Evolutionary conservation across 2,888 invertebrate species (phyloP).

Genomic region (Drosophila rellima): DNA sequence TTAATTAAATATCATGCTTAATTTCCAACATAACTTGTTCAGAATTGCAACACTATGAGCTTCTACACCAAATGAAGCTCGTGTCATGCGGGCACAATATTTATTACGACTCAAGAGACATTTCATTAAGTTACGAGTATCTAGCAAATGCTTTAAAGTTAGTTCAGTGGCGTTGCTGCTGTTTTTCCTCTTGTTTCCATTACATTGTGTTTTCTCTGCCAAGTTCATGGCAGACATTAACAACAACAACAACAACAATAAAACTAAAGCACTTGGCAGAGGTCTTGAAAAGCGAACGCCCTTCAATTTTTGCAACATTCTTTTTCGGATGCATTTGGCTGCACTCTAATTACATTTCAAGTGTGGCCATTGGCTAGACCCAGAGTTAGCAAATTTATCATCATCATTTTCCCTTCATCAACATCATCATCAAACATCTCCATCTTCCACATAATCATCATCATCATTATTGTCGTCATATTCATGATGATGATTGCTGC

Average conservation of each 20-base stretch:
- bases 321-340: conserved; percentile 68
- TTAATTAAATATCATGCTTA: too few species aligned
- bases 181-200: background rate
- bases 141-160: conserved; percentile 19
- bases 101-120: conserved; percentile 8
- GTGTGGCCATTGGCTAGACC: conserved; percentile 65
- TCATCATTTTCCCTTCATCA: conserved; percentile 21
- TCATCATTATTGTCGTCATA: conserved; percentile 11
- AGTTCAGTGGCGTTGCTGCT: conserved; percentile 2
- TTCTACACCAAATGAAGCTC: background rate
- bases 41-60: too few species aligned
- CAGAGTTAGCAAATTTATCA: conserved; percentile 56
- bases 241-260: background rate
- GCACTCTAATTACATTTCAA: conserved; percentile 75
- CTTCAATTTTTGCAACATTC: conserved; percentile 63
- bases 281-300: conserved; percentile 49
- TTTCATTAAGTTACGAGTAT: background rate
- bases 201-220: conserved; percentile 31
- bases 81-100: background rate
- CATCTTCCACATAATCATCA: conserved; percentile 19
- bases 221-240: conserved; percentile 50
- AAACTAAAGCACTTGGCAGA: conserved; percentile 36
- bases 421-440: conserved; percentile 19
- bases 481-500: conserved; percentile 40
- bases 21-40: too few species aligned